A percentile compares a stretch with the other conserved stretches of the same genome.
phyloP scores from a whole-genome alignment of 2,797 vertebrate genomes.

The Antennarius maculatus region DNA sequence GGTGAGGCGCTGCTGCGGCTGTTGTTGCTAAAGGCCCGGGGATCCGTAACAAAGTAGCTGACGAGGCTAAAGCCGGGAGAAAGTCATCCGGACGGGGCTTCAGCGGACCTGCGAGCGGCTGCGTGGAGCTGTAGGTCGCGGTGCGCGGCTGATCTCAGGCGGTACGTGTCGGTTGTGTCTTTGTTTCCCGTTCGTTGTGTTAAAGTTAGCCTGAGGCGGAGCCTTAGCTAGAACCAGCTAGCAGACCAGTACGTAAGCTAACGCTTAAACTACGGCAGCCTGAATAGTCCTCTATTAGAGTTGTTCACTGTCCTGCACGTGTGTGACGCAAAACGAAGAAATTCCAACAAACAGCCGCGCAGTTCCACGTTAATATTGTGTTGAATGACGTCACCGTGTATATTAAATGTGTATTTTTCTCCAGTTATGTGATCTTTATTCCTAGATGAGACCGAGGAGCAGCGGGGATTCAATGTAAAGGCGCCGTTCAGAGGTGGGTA shows the following conservation, averaged over 20 bases:
- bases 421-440: slow-evolving; percentile 23
- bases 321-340: slow-evolving; percentile 25
- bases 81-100: slow-evolving; percentile 39
- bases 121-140: neutral
- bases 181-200: slow-evolving; percentile 36
- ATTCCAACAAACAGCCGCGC: slow-evolving; percentile 14
- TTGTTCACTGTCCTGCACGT: slow-evolving; percentile 10
- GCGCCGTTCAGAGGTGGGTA: slow-evolving; percentile 68
- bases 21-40: slow-evolving; percentile 72
- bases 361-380: neutral
- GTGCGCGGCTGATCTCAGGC: slow-evolving; percentile 11
- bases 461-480: slow-evolving; percentile 55
- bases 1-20: slow-evolving; percentile 56
- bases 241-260: slow-evolving; percentile 64
- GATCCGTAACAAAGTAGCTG: slow-evolving; percentile 79
- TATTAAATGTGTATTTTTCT: neutral
- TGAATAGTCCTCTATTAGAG: slow-evolving; percentile 16
- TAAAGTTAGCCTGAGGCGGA: slow-evolving; percentile 65
- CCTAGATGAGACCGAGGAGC: slow-evolving; percentile 74
- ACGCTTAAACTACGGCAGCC: slow-evolving; percentile 35
- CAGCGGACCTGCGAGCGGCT: neutral
- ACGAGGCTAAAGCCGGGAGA: slow-evolving; percentile 46
- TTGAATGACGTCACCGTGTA: neutral
- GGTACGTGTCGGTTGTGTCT: slow-evolving; percentile 28
- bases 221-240: slow-evolving; percentile 52